Base-by-base conservation (phyloP, 2,797 vertebrate species). In the Xiphophorus birchmanni region DNA sequence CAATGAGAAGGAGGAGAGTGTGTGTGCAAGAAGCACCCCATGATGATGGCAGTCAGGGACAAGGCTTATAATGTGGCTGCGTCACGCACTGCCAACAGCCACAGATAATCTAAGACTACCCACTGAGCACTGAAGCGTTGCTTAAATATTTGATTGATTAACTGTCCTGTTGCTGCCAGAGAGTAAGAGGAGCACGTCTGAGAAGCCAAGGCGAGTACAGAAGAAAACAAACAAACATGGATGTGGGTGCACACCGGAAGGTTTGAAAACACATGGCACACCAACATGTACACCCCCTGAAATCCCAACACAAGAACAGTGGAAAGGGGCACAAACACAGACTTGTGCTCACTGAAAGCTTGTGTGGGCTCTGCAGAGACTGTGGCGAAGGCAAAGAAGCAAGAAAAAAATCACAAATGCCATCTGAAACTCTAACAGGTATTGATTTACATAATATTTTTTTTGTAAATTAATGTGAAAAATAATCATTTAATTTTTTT, bases 101-200 rank as follows among this genome's bases (percentile, higher is more conserved):
- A 85, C 88, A 90, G 91, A 95, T 95, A 95, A 96, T 96, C 94
- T 94, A 82, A 88, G 93, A 93, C 93, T 93, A 89, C 95, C 96
- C 92, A 94, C 94, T 91, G 95, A 89, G 95, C 93, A 88, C 91
- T 94, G 95, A 95, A 95, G 95, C 94, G 90, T 94, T 95, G 94
- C 95, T 96, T 95, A 95, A 95, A 96, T 96, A 95, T 96, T 95
- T 96, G 95, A 96, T 96, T 96, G 96, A 96, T 96, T 96, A 96
- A 96, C 93, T 93, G 94, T 95, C 95, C 95, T 84, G 90, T 92
- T 80, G 92, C 87, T 91, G 94, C 93, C 92, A 92, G 93, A 82
- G 91, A 94, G 93, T 90, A 93, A 91, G 90, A 93, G 89, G 90
- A 93, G 91, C 90, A 88, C 86, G 78, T 85, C 85, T 63, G 84